Conservation (phyloP, 1,140 invertebrate genomes). For the Oryctes rhinoceros region DNA sequence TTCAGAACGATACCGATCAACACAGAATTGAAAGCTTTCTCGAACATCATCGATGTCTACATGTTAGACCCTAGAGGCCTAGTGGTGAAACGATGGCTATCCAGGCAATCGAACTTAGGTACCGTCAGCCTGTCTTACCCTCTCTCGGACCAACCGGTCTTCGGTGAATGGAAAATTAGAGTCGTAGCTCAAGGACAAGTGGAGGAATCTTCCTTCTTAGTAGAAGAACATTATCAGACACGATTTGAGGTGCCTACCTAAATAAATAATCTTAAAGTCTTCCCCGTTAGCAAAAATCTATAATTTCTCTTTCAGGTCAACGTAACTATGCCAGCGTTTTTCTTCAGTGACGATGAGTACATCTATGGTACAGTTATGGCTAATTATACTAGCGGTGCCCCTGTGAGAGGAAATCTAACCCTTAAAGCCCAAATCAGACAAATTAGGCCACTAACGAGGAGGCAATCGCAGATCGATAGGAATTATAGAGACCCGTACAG, state of each 20-base stretch:
- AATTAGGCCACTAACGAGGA: constrained; percentile 64
- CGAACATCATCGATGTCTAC: constrained; percentile 87
- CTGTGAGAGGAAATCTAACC: constrained; percentile 86
- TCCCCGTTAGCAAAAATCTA: background rate
- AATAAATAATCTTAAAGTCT: constrained; percentile 32
- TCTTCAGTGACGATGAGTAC: constrained; percentile 84
- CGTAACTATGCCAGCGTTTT: constrained; percentile 93
- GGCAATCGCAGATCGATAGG: constrained; percentile 42
- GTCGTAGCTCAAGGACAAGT: constrained; percentile 88
- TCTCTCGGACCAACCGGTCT: constrained; percentile 90
- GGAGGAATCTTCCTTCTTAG: constrained; percentile 84
- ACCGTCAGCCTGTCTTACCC: constrained; percentile 91
- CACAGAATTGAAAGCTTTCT: constrained; percentile 86
- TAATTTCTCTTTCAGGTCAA: constrained; percentile 76
- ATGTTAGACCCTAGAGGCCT: constrained; percentile 87
- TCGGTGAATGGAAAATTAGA: constrained; percentile 90
- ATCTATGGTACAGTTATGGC: constrained; percentile 88
- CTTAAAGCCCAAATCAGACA: constrained; percentile 79
- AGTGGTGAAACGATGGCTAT: constrained; percentile 89
- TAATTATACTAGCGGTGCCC: constrained; percentile 91
- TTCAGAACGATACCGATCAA: constrained; percentile 91
- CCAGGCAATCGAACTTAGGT: constrained; percentile 86
- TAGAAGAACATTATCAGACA: constrained; percentile 95
- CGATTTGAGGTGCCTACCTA: constrained; percentile 75
- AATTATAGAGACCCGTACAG: constrained; percentile 44